These are phyloP conservation scores for Candoia aspera DNA, from an alignment of 2,113 vertebrate species.

Conservation along the genomic window DNA sequence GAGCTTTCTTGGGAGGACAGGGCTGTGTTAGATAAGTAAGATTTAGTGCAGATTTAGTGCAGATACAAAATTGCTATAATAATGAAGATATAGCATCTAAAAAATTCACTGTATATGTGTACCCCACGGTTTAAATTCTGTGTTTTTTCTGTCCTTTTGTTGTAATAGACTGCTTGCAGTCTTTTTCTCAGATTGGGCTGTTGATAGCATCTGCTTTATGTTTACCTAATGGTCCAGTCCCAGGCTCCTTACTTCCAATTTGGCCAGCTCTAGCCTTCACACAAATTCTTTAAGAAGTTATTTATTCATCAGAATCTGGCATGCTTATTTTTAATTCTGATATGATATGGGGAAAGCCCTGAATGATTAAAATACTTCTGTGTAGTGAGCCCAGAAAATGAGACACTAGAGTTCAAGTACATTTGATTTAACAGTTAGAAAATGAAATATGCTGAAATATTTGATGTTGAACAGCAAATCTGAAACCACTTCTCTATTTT, in stretches of 20 bases:
- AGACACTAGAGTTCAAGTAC: slow-evolving; percentile 1
- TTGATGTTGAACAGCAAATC: not conserved
- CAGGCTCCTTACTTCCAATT: not conserved
- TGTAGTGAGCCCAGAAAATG: not conserved
- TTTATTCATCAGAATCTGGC: not conserved
- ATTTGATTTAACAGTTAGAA: not conserved
- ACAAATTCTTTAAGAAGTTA: not conserved
- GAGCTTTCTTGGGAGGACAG: not conserved
- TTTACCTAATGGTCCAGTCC: not conserved
- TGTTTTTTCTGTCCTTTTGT: not conserved
- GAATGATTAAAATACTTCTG: not conserved
- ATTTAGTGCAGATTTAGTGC: not conserved
- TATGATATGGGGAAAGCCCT: not conserved
- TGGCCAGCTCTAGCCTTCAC: not conserved
- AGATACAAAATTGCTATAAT: not conserved
- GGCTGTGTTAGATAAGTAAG: not conserved
- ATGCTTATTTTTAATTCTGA: not conserved
- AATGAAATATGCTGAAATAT: not conserved
- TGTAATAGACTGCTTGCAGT: not conserved
- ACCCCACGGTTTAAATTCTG: not conserved
- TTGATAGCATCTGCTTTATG: not conserved
- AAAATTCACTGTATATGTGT: not conserved
- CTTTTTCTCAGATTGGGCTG: not conserved
- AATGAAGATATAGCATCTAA: not conserved
- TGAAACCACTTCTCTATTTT: not conserved